Evolutionary conservation across 1,140 invertebrate genomes (phyloP).

Genomic region (Lucilia cuprina): DNA sequence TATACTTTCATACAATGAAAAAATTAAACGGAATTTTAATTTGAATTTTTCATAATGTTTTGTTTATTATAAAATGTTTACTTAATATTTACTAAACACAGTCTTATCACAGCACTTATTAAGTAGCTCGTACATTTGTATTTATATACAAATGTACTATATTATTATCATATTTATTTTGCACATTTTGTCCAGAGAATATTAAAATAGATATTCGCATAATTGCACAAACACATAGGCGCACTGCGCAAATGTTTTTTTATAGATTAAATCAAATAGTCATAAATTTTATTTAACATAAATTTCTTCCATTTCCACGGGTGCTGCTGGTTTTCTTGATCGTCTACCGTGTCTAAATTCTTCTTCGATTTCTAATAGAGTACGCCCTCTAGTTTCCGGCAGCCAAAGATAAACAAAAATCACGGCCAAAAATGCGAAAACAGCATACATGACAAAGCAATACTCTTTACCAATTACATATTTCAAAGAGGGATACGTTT

Average conservation of each 20-base stretch:
- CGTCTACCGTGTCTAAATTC: conserved; percentile 61
- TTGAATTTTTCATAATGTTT: too few relatives aligned
- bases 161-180: not conserved
- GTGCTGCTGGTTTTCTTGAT: not conserved
- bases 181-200: not conserved
- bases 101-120: conserved; percentile 13
- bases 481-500: conserved; percentile 73
- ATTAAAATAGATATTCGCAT: not conserved
- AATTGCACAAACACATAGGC: not conserved
- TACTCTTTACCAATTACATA: conserved; percentile 67
- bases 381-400: conserved; percentile 83
- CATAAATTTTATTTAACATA: not conserved
- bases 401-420: conserved; percentile 73
- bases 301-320: conserved; percentile 53
- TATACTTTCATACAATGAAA: too few relatives aligned
- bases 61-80: not conserved
- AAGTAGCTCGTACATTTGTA: not conserved
- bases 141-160: not conserved
- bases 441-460: conserved; percentile 76
- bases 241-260: too few relatives aligned
- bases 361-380: conserved; percentile 75
- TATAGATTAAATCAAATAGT: too few relatives aligned
- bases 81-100: not conserved
- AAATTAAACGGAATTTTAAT: too few relatives aligned
- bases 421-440: conserved; percentile 71